phyloP scores from a whole-genome alignment of 2,888 invertebrate species.

The Drepanosiphum platanoidis region DNA sequence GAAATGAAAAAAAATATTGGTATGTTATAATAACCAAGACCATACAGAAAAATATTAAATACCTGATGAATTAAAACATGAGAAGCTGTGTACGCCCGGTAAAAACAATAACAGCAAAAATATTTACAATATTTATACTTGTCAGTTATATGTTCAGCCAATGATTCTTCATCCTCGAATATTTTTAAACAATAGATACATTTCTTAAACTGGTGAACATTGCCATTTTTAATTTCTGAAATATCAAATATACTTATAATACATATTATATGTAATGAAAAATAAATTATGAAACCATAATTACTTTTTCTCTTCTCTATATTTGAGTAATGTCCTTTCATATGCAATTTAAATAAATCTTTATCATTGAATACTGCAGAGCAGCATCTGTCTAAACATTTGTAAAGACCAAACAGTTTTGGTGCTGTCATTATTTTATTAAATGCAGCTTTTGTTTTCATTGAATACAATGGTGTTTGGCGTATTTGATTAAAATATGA shows the following conservation, averaged over 20 bases:
- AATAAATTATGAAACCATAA: neutral
- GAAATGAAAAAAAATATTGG: neutral
- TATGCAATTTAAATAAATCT: conserved; percentile 32
- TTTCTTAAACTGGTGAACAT: conserved; percentile 38
- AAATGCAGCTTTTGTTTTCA: conserved; percentile 30
- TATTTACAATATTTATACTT: conserved; percentile 35
- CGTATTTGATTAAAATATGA: conserved; percentile 2
- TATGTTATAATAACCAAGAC: neutral
- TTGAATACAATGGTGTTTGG: neutral
- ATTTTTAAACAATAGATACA: conserved; percentile 45
- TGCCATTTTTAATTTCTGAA: conserved; percentile 35
- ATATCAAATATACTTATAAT: neutral
- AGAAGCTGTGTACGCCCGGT: conserved; percentile 43
- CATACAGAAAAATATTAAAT: conserved; percentile 4
- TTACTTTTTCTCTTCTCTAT: conserved; percentile 50
- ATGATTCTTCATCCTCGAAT: conserved; percentile 37
- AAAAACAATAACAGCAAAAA: conserved; percentile 57
- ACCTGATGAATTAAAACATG: conserved; percentile 56
- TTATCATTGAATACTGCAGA: conserved; percentile 20
- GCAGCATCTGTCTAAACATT: conserved; percentile 49
- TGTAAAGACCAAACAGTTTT: conserved; percentile 46
- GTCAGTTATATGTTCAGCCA: conserved; percentile 42
- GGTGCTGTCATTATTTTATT: conserved; percentile 1
- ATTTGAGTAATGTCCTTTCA: conserved; percentile 52
- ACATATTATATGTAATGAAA: neutral